Evolutionary conservation across 2,888 invertebrate species (phyloP).

Genomic region (Boloria selene): DNA sequence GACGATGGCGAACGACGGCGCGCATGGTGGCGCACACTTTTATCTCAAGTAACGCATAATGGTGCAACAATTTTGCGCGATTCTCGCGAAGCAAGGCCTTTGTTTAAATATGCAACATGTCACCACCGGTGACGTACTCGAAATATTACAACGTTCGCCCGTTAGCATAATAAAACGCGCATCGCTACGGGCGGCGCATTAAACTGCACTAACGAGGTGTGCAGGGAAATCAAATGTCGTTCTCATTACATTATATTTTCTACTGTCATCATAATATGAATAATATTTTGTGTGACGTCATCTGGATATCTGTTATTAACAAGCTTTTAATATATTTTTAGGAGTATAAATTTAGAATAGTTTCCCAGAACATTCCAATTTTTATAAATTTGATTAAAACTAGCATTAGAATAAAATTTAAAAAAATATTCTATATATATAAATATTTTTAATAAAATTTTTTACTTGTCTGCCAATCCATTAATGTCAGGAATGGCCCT

Average conservation of each 20-base stretch:
- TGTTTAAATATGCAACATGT: slow-evolving; percentile 74
- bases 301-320: too few species aligned
- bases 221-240: slow-evolving; percentile 51
- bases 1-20: slow-evolving; percentile 1
- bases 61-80: slow-evolving; percentile 60
- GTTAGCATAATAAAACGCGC: slow-evolving; percentile 76
- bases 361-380: too few species aligned
- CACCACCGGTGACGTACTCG: slow-evolving; percentile 71
- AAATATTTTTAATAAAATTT: too few species aligned
- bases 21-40: slow-evolving; percentile 35
- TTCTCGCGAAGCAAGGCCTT: slow-evolving; percentile 56
- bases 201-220: slow-evolving; percentile 55
- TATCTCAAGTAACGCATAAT: slow-evolving; percentile 59
- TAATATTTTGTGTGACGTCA: neutral
- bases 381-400: too few species aligned
- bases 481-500: too few species aligned
- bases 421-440: too few species aligned
- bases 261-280: slow-evolving; percentile 22
- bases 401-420: too few species aligned
- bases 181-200: slow-evolving; percentile 68
- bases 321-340: too few species aligned
- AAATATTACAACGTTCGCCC: slow-evolving; percentile 73
- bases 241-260: slow-evolving; percentile 45
- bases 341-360: too few species aligned
- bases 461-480: too few species aligned